These are phyloP conservation scores for Boleophthalmus pectinirostris DNA, from an alignment of 2,113 vertebrate species.

Conservation along the genomic window DNA sequence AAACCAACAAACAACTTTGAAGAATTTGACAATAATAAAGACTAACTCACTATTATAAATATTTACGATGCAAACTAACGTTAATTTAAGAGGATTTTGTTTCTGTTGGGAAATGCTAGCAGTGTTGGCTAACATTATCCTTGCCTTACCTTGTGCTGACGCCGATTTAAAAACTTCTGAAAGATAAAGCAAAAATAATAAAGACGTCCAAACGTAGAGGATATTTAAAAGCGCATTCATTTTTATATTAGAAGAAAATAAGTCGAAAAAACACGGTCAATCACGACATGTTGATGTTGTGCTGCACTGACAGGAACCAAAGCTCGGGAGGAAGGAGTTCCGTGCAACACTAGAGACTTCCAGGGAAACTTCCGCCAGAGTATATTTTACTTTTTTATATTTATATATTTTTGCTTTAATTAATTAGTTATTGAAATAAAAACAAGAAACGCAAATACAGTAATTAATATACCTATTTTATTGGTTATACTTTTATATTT, in stretches of 20 bases:
- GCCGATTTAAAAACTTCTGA: background rate
- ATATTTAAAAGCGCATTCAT: background rate
- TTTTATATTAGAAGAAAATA: background rate
- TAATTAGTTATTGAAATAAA: no score
- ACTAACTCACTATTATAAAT: no score
- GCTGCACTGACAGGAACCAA: background rate
- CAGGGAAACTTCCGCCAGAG: background rate
- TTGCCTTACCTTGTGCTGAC: slow-evolving; percentile 50
- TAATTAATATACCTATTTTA: no score
- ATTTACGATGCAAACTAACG: background rate
- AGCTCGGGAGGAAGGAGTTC: background rate
- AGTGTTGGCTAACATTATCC: background rate
- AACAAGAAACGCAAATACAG: no score
- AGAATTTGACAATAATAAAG: no score
- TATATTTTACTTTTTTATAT: no score
- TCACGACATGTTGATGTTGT: background rate
- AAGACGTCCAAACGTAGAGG: slow-evolving; percentile 4
- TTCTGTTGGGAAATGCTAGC: slow-evolving; percentile 19
- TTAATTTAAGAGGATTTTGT: background rate
- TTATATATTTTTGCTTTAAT: no score
- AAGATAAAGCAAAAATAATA: slow-evolving; percentile 29
- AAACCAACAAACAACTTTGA: no score
- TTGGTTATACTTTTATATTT: no score
- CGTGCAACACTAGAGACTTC: background rate
- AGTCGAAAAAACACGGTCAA: background rate